These are phyloP conservation scores for Zosterops hypoxanthus DNA, from an alignment of 2,113 vertebrate species.

Conservation along the genomic window DNA sequence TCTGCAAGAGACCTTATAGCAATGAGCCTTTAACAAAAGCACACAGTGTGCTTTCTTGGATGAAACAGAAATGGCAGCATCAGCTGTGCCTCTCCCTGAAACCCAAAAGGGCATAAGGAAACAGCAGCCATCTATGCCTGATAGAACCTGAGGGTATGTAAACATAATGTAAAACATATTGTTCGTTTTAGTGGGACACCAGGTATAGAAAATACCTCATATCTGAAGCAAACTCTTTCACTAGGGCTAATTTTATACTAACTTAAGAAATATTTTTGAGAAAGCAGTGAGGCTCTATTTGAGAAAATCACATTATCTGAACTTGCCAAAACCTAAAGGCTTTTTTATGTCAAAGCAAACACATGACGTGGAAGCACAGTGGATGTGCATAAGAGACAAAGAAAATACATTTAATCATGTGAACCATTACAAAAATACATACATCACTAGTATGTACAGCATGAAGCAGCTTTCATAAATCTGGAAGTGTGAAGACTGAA, in stretches of 20 bases:
- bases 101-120: not conserved
- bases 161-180: not conserved
- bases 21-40: not conserved
- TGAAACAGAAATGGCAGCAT: not conserved
- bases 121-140: not conserved
- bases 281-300: not conserved
- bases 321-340: not conserved
- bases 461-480: not conserved
- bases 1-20: not conserved
- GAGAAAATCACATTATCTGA: not conserved
- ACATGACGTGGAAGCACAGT: not conserved
- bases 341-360: not conserved
- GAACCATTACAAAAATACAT: not conserved
- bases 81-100: not conserved
- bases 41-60: not conserved
- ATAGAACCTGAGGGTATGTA: not conserved
- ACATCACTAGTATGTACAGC: not conserved
- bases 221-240: not conserved
- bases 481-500: not conserved
- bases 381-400: not conserved
- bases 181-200: not conserved
- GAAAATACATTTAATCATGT: not conserved
- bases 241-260: not conserved
- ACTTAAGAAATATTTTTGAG: not conserved
- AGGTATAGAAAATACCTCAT: not conserved